Evolutionary conservation across 2,797 vertebrate genomes (phyloP).

Genomic region (Tenualosa thibaudeaui): DNA sequence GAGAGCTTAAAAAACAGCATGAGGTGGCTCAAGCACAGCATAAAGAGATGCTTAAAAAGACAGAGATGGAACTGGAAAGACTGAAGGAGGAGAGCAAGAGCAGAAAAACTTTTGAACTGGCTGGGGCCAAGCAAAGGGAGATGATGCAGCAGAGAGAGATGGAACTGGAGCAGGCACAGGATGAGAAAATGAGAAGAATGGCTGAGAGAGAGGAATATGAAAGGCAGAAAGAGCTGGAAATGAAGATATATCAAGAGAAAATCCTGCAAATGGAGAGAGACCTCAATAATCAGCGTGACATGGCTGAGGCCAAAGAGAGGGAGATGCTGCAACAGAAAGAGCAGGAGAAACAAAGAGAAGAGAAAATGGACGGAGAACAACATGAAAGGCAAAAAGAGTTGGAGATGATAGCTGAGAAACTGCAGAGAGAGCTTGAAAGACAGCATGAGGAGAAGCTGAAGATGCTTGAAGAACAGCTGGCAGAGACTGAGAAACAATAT

Average conservation of each 20-base stretch:
- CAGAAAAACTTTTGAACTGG: neutral
- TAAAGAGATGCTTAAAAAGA: neutral
- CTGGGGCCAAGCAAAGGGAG: no score
- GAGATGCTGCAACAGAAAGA: no score
- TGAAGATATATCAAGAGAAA: neutral
- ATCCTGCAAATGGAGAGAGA: conserved; percentile 24
- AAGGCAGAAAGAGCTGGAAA: neutral
- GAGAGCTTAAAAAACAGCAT: neutral
- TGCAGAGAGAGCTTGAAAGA: neutral
- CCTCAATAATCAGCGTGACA: neutral
- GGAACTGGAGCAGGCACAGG: neutral
- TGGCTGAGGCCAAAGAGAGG: no score
- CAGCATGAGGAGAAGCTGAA: neutral
- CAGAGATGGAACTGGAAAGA: neutral
- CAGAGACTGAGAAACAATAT: neutral
- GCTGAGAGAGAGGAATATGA: neutral
- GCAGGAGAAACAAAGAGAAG: neutral
- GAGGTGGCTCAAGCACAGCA: neutral
- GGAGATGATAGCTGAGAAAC: neutral
- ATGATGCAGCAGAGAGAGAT: neutral
- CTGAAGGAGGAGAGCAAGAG: neutral
- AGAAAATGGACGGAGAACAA: neutral
- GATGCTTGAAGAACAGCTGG: conserved; percentile 12
- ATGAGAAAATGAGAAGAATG: neutral
- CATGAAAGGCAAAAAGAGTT: neutral